A percentile compares a stretch with the other conserved stretches of the same genome.
phyloP scores from a whole-genome alignment of 2,113 vertebrate genomes.

The Hippocampus comes region DNA sequence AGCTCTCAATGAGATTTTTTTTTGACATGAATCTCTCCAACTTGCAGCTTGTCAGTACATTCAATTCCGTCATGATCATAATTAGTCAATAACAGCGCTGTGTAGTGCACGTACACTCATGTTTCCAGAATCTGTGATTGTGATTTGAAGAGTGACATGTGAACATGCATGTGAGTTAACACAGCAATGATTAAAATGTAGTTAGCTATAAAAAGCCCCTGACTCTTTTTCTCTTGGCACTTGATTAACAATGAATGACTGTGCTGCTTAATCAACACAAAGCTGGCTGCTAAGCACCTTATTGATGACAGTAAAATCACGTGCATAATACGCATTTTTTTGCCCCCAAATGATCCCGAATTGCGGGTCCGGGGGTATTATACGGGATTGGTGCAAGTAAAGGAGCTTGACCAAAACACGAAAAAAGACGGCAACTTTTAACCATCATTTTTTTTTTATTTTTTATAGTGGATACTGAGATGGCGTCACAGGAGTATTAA shows the following conservation, averaged over 20 bases:
- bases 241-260: neutral
- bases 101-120: neutral
- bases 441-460: no score
- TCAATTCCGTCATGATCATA: conserved; percentile 6
- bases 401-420: no score
- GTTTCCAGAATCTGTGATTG: conserved; percentile 22
- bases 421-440: no score
- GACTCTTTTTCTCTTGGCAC: conserved; percentile 37
- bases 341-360: no score
- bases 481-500: no score
- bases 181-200: conserved; percentile 48
- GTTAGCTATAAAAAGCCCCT: conserved; percentile 18
- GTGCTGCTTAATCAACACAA: conserved; percentile 21
- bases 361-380: no score
- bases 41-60: neutral
- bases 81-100: conserved; percentile 6
- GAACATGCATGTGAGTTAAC: conserved; percentile 24
- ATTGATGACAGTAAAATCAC: neutral
- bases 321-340: no score
- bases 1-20: neutral
- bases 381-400: no score
- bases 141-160: conserved; percentile 34
- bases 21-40: neutral
- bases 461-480: no score
- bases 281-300: neutral